A percentile compares a stretch with the other conserved stretches of the same genome.
phyloP scores from a whole-genome alignment of 2,113 vertebrate genomes.

The Sigmodon hispidus region DNA sequence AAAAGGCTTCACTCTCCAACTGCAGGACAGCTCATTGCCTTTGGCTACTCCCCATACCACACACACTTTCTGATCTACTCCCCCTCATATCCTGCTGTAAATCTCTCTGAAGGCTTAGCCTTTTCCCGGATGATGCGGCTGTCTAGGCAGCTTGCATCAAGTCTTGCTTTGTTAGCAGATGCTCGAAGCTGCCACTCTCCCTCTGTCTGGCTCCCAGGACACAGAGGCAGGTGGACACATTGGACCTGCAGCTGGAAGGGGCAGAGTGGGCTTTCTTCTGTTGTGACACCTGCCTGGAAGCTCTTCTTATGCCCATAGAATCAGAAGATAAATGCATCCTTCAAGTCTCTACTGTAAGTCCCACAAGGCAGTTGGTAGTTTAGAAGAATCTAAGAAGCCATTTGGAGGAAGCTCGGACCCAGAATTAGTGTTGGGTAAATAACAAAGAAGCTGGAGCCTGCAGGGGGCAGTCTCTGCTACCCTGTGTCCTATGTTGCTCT shows the following conservation, averaged over 20 bases:
- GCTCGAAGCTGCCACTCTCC: not conserved
- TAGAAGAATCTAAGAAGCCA: not conserved
- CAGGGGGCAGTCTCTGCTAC: not conserved
- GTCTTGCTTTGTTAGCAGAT: not conserved
- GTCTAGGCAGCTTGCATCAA: conserved; percentile 1
- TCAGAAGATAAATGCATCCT: not conserved
- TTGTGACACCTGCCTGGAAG: not conserved
- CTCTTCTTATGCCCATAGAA: not conserved
- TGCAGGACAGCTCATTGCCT: not conserved
- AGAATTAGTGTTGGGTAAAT: not conserved
- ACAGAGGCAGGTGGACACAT: not conserved
- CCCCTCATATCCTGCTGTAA: conserved; percentile 57
- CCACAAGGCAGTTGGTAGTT: not conserved
- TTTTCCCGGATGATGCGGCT: conserved; percentile 5
- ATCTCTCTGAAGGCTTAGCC: conserved; percentile 42
- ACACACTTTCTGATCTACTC: not conserved
- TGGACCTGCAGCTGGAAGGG: not conserved
- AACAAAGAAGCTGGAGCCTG: not conserved
- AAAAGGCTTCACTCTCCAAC: not conserved
- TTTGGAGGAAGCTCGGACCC: not conserved
- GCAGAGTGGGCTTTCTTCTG: not conserved
- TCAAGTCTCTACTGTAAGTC: not conserved
- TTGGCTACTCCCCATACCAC: not conserved
- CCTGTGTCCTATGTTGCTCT: not conserved
- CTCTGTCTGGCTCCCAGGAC: not conserved